These are phyloP conservation scores for Drosophila saltans DNA, from an alignment of 1,140 invertebrate genomes.

Conservation along the genomic window DNA sequence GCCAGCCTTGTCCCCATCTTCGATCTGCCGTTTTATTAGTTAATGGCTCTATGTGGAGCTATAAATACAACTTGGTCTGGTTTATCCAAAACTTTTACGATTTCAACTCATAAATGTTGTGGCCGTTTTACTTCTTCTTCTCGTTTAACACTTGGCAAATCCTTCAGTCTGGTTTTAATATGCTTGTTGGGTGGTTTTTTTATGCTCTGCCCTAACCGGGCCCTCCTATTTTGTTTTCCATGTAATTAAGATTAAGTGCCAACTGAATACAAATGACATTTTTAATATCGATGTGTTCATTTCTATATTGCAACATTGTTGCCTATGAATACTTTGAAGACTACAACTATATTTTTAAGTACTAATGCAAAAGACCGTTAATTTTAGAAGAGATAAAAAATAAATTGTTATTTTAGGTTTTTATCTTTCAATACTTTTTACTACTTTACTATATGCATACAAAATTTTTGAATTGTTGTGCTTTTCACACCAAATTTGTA, in stretches of 20 bases:
- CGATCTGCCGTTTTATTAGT: slow-evolving; percentile 17
- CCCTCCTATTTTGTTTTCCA: slow-evolving; percentile 11
- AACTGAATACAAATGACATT: slow-evolving; percentile 59
- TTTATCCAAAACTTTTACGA: slow-evolving; percentile 67
- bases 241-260: slow-evolving; percentile 36
- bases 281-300: slow-evolving; percentile 69
- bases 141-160: slow-evolving; percentile 69
- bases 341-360: too few species aligned
- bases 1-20: neutral
- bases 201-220: neutral
- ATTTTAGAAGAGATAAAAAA: too few species aligned
- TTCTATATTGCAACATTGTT: slow-evolving; percentile 66
- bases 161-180: slow-evolving; percentile 47
- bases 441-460: too few species aligned
- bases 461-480: too few species aligned
- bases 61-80: slow-evolving; percentile 58
- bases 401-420: too few species aligned
- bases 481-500: too few species aligned
- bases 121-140: slow-evolving; percentile 35
- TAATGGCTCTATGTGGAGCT: slow-evolving; percentile 70
- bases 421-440: too few species aligned
- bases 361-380: too few species aligned
- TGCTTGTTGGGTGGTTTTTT: slow-evolving; percentile 67
- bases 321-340: slow-evolving; percentile 5
- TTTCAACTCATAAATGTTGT: slow-evolving; percentile 69